Conservation (phyloP, 2,888 invertebrate genomes). For the Ariolimax columbianus region DNA sequence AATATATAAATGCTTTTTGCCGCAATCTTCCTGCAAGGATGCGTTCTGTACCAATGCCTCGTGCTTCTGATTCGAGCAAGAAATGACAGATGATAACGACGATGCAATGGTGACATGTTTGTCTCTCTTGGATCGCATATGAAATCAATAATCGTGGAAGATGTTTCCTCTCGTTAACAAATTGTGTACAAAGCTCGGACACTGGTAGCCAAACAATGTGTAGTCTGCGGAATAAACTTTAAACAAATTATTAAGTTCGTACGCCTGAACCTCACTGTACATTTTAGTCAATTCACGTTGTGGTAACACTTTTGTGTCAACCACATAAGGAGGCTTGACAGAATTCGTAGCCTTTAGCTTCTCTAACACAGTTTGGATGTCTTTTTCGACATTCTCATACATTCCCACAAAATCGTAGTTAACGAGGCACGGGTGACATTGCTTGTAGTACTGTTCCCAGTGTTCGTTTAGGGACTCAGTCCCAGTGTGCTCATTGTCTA, state of each 20-base stretch:
- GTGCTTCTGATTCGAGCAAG: too few relatives aligned
- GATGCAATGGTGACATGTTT: too few relatives aligned
- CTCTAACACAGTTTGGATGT: conserved; percentile 49
- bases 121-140: too few relatives aligned
- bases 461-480: conserved; percentile 84
- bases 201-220: conserved; percentile 87
- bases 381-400: conserved; percentile 85
- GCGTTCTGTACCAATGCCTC: too few relatives aligned
- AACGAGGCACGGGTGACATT: conserved; percentile 91
- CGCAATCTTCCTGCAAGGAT: too few relatives aligned
- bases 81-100: too few relatives aligned
- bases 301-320: conserved; percentile 45
- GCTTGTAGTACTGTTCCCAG: conserved; percentile 88
- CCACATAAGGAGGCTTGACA: conserved; percentile 53
- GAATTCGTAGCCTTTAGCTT: conserved; percentile 26
- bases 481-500: conserved; percentile 52
- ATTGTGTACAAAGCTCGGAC: conserved; percentile 57
- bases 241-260: conserved; percentile 61
- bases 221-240: conserved; percentile 87
- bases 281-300: conserved; percentile 47
- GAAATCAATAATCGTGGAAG: conserved; percentile 55
- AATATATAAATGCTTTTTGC: conserved; percentile 28
- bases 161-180: conserved; percentile 47
- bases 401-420: conserved; percentile 92
- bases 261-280: conserved; percentile 86